Evolutionary conservation across 2,797 vertebrate genomes (phyloP), one percentile per base, ranked within the genome.

Genomic region (Dendrocincla fuliginosa): DNA sequence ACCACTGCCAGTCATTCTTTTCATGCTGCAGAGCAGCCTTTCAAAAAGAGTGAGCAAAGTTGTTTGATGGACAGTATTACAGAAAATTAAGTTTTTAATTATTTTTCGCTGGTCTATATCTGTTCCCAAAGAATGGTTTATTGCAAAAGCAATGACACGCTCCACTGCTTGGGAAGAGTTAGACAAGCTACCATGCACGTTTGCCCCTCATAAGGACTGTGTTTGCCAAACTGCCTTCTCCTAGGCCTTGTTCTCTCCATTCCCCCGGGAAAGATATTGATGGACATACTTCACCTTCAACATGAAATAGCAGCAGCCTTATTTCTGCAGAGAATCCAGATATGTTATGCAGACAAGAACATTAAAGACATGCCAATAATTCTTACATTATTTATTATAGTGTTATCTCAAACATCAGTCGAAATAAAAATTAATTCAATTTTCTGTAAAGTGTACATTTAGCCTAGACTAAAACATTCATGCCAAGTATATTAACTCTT

Each of bases 91-190:
- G 44, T 2, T 74, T 96, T 90, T 87, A 88, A 89, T 82, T 76
- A 80, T 67, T 93, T 92, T 92, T 77, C 68, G 49, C 46, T 80
- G 52, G 16, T 89, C 84, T 67, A 20, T 70, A 68, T 75, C 80
- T 67, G 41, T 76, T 89, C 61, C 78, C 44, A 71, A 89, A 60
- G 52, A 94, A 92, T 0, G 1, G 55, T 68, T 92, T 83, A 77
- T 83, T 92, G 92, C 75, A 92, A 96, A 95, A 92, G 81, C 64
- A 95, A 87, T 90, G 78, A 90, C 56, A 90, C 2, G 11, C 67
- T 87, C 53, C 92, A 78, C 41, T 93, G 86, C 89, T 46, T 92
- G 78, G 64, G 64, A 67, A 77, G 61, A 80, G 61, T 69, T 44
- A 44, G 63, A 79, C 41, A 67, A 64, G 52, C 64, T 94, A 15